A percentile compares a stretch with the other conserved stretches of the same genome.
Evolutionary conservation across 2,113 vertebrate species (phyloP).

Genomic region (Ceyx cyanopectus): DNA sequence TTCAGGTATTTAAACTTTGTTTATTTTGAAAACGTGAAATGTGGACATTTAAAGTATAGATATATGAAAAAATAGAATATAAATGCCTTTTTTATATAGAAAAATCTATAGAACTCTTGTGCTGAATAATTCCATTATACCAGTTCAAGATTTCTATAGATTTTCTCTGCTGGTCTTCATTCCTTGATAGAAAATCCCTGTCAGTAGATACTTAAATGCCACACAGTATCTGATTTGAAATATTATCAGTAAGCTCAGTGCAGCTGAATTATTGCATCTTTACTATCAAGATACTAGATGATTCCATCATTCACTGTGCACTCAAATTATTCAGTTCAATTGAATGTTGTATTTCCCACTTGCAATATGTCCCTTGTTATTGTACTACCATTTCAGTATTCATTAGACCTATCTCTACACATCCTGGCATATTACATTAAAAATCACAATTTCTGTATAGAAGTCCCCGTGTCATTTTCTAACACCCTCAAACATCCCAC

Average conservation of each 20-base stretch:
- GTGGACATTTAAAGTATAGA: neutral
- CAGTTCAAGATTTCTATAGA: neutral
- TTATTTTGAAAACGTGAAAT: neutral
- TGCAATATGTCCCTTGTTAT: neutral
- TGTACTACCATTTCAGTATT: neutral
- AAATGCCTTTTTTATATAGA: neutral
- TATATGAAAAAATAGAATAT: neutral
- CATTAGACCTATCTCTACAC: neutral
- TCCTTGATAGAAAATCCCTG: conserved; percentile 29
- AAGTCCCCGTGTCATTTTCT: neutral
- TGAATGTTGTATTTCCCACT: neutral
- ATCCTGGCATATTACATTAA: neutral
- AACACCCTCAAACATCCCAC: neutral
- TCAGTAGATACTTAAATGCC: neutral
- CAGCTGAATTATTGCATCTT: conserved; percentile 1
- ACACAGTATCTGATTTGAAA: conserved; percentile 3
- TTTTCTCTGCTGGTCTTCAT: neutral
- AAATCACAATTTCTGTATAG: neutral
- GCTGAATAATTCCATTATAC: conserved; percentile 1
- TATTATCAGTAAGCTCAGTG: conserved; percentile 2
- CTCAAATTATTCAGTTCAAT: neutral
- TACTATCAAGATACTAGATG: neutral
- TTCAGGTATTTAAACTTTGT: neutral
- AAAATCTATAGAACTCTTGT: neutral
- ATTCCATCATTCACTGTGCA: neutral